These are phyloP conservation scores for Staurois parvus DNA, from an alignment of 2,797 vertebrate species.

Conservation along the genomic window DNA sequence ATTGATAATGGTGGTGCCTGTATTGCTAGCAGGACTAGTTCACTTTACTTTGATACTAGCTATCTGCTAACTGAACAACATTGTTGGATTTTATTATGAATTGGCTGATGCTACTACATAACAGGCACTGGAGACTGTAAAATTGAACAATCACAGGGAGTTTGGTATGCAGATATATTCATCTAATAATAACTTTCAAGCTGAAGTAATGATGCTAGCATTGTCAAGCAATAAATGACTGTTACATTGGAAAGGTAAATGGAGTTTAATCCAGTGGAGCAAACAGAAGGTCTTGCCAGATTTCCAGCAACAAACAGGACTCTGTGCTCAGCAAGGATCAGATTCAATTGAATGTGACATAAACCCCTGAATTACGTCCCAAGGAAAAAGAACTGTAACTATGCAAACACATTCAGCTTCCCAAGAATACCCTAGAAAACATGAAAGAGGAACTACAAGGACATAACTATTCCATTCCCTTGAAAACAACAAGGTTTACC, in stretches of 20 bases:
- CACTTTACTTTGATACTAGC: not conserved
- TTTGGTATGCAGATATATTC: not conserved
- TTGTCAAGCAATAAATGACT: not conserved
- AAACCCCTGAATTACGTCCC: constrained; percentile 28
- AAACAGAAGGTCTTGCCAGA: constrained; percentile 44
- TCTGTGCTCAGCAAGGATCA: constrained; percentile 25
- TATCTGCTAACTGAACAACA: not conserved
- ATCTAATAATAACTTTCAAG: not conserved
- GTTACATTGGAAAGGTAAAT: constrained; percentile 1
- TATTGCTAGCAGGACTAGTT: not conserved
- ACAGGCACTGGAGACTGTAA: not conserved
- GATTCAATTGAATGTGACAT: constrained; percentile 40
- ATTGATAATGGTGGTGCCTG: not conserved
- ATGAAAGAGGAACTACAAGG: not conserved
- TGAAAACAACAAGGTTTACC: not conserved
- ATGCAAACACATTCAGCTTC: constrained; percentile 8
- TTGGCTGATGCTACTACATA: no score
- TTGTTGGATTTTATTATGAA: no score
- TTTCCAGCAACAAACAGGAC: constrained; percentile 26
- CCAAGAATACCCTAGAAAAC: constrained; percentile 7
- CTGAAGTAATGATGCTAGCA: not conserved
- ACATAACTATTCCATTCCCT: not conserved
- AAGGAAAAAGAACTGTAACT: constrained; percentile 18
- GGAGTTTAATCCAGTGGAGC: constrained; percentile 6
- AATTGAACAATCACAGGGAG: not conserved